phyloP scores from a whole-genome alignment of 23 tunicate genomes.

The Clavelina lepadiformis region DNA sequence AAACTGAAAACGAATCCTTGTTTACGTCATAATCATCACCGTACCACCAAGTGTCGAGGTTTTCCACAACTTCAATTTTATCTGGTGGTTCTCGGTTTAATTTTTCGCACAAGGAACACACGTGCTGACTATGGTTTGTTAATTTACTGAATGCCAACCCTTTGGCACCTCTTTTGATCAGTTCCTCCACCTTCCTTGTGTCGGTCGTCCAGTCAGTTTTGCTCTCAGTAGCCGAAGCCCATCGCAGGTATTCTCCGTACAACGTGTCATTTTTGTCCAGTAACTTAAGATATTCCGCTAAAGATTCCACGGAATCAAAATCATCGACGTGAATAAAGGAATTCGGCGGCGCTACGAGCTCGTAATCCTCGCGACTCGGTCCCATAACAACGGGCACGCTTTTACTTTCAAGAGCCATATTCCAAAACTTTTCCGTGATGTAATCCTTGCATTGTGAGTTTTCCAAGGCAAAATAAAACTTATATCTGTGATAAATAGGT shows the following conservation, averaged over 20 bases:
- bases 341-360: conserved; percentile 51
- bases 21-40: conserved; percentile 30
- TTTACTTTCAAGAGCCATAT: conserved; percentile 20
- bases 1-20: conserved; percentile 14
- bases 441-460: conserved; percentile 85
- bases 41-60: conserved; percentile 65
- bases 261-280: conserved; percentile 33
- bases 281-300: conserved; percentile 41
- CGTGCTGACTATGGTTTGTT: too few relatives aligned
- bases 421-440: conserved; percentile 74
- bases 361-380: conserved; percentile 45
- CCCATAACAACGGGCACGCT: conserved; percentile 92
- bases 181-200: too few relatives aligned
- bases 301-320: conserved; percentile 29
- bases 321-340: conserved; percentile 87
- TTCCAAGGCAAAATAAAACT: conserved; percentile 84
- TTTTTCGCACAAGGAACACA: conserved; percentile 25
- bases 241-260: conserved; percentile 45
- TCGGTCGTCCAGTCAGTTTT: too few relatives aligned
- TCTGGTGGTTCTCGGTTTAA: conserved; percentile 5
- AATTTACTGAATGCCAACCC: too few relatives aligned
- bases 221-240: conserved; percentile 23
- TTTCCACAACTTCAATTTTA: conserved; percentile 12
- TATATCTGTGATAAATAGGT: conserved; percentile 61
- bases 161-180: too few relatives aligned